These are phyloP conservation scores for Cinclus mexicanus DNA, from an alignment of 2,113 vertebrate species.

Conservation along the genomic window DNA sequence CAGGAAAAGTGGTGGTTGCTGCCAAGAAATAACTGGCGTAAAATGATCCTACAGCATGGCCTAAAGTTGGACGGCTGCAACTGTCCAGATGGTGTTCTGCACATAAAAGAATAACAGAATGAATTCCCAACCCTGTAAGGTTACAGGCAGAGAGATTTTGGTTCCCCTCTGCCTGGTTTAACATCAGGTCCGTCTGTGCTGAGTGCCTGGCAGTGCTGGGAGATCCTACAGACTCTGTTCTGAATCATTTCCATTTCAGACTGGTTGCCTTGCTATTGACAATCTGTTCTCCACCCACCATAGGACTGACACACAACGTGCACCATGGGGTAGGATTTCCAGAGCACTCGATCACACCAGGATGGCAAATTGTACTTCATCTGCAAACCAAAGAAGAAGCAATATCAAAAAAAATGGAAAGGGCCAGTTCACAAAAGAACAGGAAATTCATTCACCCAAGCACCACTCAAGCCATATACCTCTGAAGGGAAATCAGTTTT, in stretches of 20 bases:
- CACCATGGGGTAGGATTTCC: constrained; percentile 94
- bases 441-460: background rate
- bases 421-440: background rate
- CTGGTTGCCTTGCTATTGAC: constrained; percentile 35
- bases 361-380: constrained; percentile 98
- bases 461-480: background rate
- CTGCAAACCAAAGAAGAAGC: constrained; percentile 73
- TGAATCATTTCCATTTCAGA: constrained; percentile 68
- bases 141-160: constrained; percentile 12
- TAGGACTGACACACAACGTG: constrained; percentile 95
- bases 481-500: background rate
- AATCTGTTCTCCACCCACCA: constrained; percentile 79
- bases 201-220: constrained; percentile 50
- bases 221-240: constrained; percentile 51
- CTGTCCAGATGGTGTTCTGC: background rate
- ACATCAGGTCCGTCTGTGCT: constrained; percentile 9
- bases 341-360: constrained; percentile 96
- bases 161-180: background rate
- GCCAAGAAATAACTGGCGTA: background rate
- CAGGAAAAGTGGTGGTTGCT: background rate
- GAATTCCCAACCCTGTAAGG: background rate
- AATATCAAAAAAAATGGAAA: constrained; percentile 24
- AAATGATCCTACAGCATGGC: background rate
- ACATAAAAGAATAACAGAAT: background rate
- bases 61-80: background rate